phyloP scores from a whole-genome alignment of 23 tunicate genomes.

The Pegea sp. region DNA sequence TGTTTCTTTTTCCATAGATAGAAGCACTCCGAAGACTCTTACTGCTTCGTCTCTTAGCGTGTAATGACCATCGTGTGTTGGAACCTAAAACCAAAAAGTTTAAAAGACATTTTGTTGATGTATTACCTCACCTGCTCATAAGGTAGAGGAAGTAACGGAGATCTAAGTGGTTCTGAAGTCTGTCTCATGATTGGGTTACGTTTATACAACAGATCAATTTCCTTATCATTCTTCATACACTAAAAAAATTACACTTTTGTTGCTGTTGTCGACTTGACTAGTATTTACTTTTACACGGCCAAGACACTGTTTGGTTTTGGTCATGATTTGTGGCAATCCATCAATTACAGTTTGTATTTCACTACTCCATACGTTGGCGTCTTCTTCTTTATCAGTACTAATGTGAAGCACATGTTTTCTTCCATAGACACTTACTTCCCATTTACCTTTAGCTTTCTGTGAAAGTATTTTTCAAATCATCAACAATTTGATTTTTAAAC shows the following conservation, averaged over 20 bases:
- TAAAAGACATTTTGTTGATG: neutral
- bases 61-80: conserved; percentile 30
- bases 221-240: conserved; percentile 30
- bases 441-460: conserved; percentile 51
- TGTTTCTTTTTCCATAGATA: conserved; percentile 40
- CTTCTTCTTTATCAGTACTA: conserved; percentile 48
- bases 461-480: too few species aligned
- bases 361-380: conserved; percentile 68
- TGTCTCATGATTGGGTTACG: conserved; percentile 66
- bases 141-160: conserved; percentile 44
- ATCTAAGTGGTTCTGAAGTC: conserved; percentile 33
- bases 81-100: neutral
- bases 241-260: neutral
- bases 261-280: neutral
- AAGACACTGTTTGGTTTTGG: conserved; percentile 43
- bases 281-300: conserved; percentile 43
- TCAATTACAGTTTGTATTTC: conserved; percentile 77
- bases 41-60: conserved; percentile 69
- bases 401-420: conserved; percentile 42
- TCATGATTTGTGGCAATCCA: conserved; percentile 16
- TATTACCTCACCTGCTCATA: conserved; percentile 46
- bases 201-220: conserved; percentile 56
- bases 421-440: conserved; percentile 71
- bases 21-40: conserved; percentile 17
- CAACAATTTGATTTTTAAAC: too few species aligned